Evolutionary conservation across 1,140 invertebrate species (phyloP), one percentile per base, ranked within the genome.

Genomic region (Diorhabda elongata): DNA sequence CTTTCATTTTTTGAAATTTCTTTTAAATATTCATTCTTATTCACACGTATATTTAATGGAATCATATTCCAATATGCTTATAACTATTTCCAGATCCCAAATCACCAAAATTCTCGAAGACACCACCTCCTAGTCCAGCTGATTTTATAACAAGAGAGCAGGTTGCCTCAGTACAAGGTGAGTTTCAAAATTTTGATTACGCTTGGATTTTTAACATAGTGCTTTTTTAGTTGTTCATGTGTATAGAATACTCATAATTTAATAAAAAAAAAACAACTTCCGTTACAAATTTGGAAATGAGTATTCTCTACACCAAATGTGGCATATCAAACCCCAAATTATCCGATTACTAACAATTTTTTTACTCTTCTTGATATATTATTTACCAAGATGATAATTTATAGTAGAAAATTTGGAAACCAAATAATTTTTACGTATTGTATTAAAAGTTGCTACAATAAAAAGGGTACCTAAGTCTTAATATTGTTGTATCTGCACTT

Each of bases 101-200:
- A 71, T 84, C 83, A 57, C 83, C 83, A 42, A 82, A 81, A 72
- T 76, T 83, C 44, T 82, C 81, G 45, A 85, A 83, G 74, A 85
- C 84, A 67, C 84, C 83, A 66, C 84, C 83, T 42, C 83, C 84
- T 44, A 85, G 84, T 69, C 84, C 84, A 61, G 83, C 84, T 47
- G 84, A 85, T 73, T 80, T 81, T 58, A 75, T 80, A 8, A 58
- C 42, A 8, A 72, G 64, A 68, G 78, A 81, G 70, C 77, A 79
- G 69, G 75, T 74, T 74, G 73, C 74, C 71, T 57, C 76, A 66
- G 74, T 75, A 66, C 79, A 81, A 78, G 79, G 80, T 81, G 75
- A 73, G 78, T 76, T 58, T 71, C 61, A 47, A 2, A n/a, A 64
- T 56, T 2, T n/a, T 8, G 3, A 52, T n/a, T 52, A 52, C 47